Evolutionary conservation across 2,888 invertebrate genomes (phyloP).

Genomic region (Chirona hameri): DNA sequence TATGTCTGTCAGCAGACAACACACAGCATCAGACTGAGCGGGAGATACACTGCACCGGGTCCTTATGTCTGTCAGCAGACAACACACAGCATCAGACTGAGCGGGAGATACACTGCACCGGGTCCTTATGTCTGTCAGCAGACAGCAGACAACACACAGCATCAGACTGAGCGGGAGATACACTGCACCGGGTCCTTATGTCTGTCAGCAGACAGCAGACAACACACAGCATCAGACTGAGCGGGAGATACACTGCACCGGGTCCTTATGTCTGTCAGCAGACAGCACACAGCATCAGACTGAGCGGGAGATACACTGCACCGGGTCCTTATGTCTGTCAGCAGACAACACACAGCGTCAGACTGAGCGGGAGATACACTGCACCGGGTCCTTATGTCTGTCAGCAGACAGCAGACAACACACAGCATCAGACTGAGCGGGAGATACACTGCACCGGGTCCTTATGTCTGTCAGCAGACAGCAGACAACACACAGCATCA

Average conservation of each 20-base stretch:
- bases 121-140: conserved; percentile 82
- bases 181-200: conserved; percentile 95
- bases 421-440: conserved; percentile 79
- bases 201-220: conserved; percentile 55
- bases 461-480: conserved; percentile 65
- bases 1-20: conserved; percentile 55
- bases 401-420: not conserved
- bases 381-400: conserved; percentile 93
- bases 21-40: conserved; percentile 83
- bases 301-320: conserved; percentile 88
- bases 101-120: conserved; percentile 91
- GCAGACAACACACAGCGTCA: conserved; percentile 57
- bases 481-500: too few species aligned
- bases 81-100: conserved; percentile 68
- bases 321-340: conserved; percentile 85
- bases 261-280: too few species aligned
- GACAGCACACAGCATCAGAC: conserved; percentile 63
- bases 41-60: conserved; percentile 90
- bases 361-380: conserved; percentile 87
- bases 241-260: too few species aligned
- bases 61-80: conserved; percentile 70
- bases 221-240: too few species aligned
- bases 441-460: conserved; percentile 92
- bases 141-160: conserved; percentile 48
- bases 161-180: conserved; percentile 84